phyloP scores from a whole-genome alignment of 2,113 vertebrate genomes.

The Phoenicopterus ruber region DNA sequence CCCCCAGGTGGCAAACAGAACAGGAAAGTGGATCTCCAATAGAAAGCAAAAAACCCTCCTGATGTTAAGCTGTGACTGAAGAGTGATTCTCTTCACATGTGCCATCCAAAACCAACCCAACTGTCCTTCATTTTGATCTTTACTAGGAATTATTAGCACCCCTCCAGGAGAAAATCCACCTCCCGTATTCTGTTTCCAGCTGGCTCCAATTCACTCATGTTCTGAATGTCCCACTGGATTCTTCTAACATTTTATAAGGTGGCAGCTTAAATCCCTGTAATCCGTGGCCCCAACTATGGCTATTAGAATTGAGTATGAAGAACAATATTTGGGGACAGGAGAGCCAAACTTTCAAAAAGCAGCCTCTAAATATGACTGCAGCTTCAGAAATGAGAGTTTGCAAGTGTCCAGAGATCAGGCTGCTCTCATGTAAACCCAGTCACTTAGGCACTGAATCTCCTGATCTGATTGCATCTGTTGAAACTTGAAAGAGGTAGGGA shows the following conservation, averaged over 20 bases:
- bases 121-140: conserved; percentile 46
- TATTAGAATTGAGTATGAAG: background rate
- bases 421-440: background rate
- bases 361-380: background rate
- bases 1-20: background rate
- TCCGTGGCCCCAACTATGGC: background rate
- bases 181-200: conserved; percentile 52
- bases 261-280: conserved; percentile 23
- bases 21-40: background rate
- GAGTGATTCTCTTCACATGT: background rate
- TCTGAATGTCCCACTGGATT: conserved; percentile 36
- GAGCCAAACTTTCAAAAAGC: background rate
- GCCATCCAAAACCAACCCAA: conserved; percentile 27
- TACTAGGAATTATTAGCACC: conserved; percentile 49
- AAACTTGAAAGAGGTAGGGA: background rate
- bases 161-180: conserved; percentile 43
- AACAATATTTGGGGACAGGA: background rate
- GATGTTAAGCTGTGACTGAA: background rate
- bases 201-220: conserved; percentile 42
- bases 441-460: background rate
- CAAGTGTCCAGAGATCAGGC: background rate
- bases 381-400: background rate
- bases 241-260: conserved; percentile 42
- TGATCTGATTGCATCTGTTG: background rate
- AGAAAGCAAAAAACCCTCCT: background rate